Evolutionary conservation across 1,140 invertebrate genomes (phyloP), one percentile per base, ranked within the genome.

Genomic region (Drosophila sp.): DNA sequence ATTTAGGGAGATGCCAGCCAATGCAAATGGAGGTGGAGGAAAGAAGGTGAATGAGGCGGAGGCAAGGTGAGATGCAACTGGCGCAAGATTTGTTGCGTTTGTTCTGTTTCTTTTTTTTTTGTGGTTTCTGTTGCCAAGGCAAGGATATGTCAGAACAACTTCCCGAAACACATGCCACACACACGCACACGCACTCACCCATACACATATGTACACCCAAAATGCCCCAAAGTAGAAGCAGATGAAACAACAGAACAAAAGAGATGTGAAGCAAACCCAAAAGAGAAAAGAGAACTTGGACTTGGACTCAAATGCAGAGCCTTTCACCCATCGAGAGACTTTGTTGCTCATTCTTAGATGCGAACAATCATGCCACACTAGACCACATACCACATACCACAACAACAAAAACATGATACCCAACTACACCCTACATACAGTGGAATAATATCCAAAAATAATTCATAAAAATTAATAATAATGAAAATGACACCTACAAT

Each of bases 71-170:
- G 32, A 6, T 23, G 40, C 17, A 10, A 60, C 11, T 38, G 60
- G 60, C 25, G 35, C 44, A 65, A 74, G 71, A 77, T 77, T 78
- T 79, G 75, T 79, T 73, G 65, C 62, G 74, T 75, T 70, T 54
- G 70, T 60, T 32, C n/a, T 67, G 64, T 67, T 65, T 35, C 2
- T 1, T 38, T 38, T 38, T 38, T 38, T 10, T 8, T 38, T 6
- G 10, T 11, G 10, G 10, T 10, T 11, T 38, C 11, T 10, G 2
- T 38, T 38, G 47, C 61, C 68, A 50, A 66, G 41, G 25, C 70
- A 69, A 77, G 76, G 74, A 79, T 77, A 66, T 74, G 58, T 77
- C 70, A 70, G 72, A 69, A 70, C 65, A 66, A 58, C 63, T 66
- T 78, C 64, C 65, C 70, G 47, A 61, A 69, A 68, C 66, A 17